Evolutionary conservation across 2,888 invertebrate species (phyloP).

Genomic region (Nasonia oneida): DNA sequence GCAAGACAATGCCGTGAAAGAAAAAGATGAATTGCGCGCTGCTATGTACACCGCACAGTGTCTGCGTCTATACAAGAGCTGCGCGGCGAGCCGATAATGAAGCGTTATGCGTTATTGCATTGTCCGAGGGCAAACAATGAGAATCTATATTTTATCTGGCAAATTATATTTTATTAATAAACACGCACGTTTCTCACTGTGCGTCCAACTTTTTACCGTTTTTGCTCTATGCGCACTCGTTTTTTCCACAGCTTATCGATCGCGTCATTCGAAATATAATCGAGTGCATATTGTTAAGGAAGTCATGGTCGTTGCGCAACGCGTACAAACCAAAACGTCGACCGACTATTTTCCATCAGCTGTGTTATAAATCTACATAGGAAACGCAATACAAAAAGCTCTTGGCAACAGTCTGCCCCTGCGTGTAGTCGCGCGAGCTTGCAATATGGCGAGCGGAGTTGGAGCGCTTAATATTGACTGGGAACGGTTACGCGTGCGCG

Average conservation of each 20-base stretch:
- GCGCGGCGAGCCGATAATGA: conserved; percentile 35
- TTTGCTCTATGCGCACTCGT: too few species aligned
- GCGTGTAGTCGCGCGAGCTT: conserved; percentile 6
- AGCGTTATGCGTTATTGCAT: conserved; percentile 29
- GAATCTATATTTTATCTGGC: conserved; percentile 46
- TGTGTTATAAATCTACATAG: too few species aligned
- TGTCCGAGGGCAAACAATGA: conserved; percentile 62
- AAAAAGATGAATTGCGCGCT: conserved; percentile 52
- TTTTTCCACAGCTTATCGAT: too few species aligned
- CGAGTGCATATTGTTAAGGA: too few species aligned
- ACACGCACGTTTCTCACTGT: not conserved
- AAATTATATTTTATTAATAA: conserved; percentile 57
- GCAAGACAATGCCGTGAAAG: conserved; percentile 34
- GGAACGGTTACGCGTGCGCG: conserved; percentile 77
- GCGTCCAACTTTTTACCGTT: too few species aligned
- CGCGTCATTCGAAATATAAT: too few species aligned
- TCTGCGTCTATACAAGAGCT: not conserved
- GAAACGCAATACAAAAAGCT: not conserved
- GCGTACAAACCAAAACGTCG: too few species aligned
- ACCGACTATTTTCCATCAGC: too few species aligned
- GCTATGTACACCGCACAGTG: not conserved
- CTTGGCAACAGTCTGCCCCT: not conserved
- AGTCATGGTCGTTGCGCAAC: too few species aligned
- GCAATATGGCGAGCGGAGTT: conserved; percentile 63
- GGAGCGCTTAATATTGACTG: conserved; percentile 76